Base-by-base conservation (phyloP, 1,140 invertebrate species). In the Heliothis virescens region DNA sequence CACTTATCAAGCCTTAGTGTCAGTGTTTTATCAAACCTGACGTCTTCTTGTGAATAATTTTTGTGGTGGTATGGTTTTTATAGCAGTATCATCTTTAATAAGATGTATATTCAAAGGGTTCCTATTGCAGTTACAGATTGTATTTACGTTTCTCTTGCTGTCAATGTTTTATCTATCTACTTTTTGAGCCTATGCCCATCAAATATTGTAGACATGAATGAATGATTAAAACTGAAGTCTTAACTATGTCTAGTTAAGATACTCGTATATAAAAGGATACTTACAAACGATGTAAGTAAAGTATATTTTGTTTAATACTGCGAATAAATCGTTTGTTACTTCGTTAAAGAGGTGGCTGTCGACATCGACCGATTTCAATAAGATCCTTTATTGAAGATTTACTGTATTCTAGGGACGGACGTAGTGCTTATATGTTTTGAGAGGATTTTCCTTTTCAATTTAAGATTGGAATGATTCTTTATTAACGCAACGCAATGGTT, bases 341-440 rank as follows among this genome's bases (percentile, higher is more conserved):
- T 47, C 62, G 52, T 63, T 63, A 63, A 63, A 13, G 47, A 63
- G 62, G 11, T 63, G 41, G 16, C 62, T 63, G 62, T 47, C 9
- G 34, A 41, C 62, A 15, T 16, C n/a, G 34, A 63, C 26, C 62
- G 34, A 10, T 63, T 63, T 63, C 62, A 63, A 41, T 63, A 29
- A 63, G 62, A 41, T 47, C 34, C 29, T 63, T 63, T 63, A 41
- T 63, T 63, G 57, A 60, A 63, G 62, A 63, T 63, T 63, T 63
- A 16, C 34, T 4, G 62, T 63, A 9, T n/a, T 47, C 34, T 47
- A 63, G 62, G 34, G 29, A 16, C 34, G 34, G 29, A 16, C 34
- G 5, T 7, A 41, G 34, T 41, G 4, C 34, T 41, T 41, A 63
- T 63, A 47, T 63, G 34, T 63, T 41, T 60, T 29, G 57, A 60